Percentiles rank a stretch among this genome's conserved stretches.
These are phyloP conservation scores for Planococcus citri DNA, from an alignment of 1,140 invertebrate species.

Conservation along the genomic window DNA sequence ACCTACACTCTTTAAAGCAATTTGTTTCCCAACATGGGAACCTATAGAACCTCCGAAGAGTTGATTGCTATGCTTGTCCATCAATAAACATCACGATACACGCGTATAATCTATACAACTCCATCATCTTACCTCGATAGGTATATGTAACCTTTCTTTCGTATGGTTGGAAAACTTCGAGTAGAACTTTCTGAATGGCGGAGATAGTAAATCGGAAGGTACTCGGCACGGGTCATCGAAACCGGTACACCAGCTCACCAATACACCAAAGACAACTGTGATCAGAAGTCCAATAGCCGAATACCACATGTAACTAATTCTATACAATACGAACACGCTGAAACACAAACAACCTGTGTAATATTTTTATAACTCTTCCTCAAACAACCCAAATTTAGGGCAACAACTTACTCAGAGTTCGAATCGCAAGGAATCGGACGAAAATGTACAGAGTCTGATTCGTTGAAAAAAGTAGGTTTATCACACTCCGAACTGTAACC, in stretches of 20 bases:
- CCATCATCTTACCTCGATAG: constrained; percentile 9
- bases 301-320: constrained; percentile 63
- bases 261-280: constrained; percentile 55
- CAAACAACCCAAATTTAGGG: too few species aligned
- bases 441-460: background rate
- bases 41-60: too few species aligned
- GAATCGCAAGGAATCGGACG: too few species aligned
- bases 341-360: constrained; percentile 16
- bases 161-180: background rate
- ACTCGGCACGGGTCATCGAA: constrained; percentile 39
- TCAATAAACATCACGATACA: too few species aligned
- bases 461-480: constrained; percentile 37
- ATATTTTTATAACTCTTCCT: too few species aligned
- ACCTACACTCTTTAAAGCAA: too few species aligned
- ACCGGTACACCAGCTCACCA: constrained; percentile 55
- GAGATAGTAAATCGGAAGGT: constrained; percentile 41
- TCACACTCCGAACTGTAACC: constrained; percentile 35
- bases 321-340: constrained; percentile 39
- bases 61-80: too few species aligned
- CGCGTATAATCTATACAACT: too few species aligned
- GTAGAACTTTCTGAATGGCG: constrained; percentile 33
- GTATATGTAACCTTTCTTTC: constrained; percentile 9
- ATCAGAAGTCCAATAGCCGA: constrained; percentile 57
- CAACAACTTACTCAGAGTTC: too few species aligned
- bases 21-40: too few species aligned